phyloP scores from a whole-genome alignment of 2,888 invertebrate genomes.

The Athalia cordata region DNA sequence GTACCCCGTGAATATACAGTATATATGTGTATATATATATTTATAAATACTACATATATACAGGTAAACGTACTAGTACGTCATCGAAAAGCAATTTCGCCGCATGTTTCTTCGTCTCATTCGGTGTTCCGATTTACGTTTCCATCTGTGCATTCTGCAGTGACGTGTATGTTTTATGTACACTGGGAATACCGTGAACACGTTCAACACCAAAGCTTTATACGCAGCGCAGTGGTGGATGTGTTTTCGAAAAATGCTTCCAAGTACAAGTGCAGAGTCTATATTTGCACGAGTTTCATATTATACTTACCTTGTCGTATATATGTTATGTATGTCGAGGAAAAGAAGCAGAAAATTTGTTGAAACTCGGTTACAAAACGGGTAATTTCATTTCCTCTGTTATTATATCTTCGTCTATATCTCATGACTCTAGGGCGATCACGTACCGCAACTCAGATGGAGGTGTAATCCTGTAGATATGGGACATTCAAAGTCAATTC shows the following conservation, averaged over 20 bases:
- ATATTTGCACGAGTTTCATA: slow-evolving; percentile 53
- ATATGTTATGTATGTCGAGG: slow-evolving; percentile 21
- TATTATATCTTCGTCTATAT: not conserved
- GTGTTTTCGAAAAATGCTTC: slow-evolving; percentile 50
- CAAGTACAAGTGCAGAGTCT: slow-evolving; percentile 51
- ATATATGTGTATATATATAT: no score
- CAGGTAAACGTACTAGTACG: not conserved
- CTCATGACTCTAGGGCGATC: not conserved
- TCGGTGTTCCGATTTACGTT: slow-evolving; percentile 31
- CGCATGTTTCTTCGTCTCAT: slow-evolving; percentile 45
- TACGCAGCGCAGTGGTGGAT: not conserved
- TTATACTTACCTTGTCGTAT: no score
- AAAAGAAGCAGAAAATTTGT: slow-evolving; percentile 15
- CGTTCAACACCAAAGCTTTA: slow-evolving; percentile 9
- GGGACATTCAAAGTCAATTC: no score
- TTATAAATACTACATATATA: not conserved
- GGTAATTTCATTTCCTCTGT: not conserved
- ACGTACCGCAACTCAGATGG: no score
- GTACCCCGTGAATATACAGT: no score
- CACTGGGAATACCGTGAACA: slow-evolving; percentile 19
- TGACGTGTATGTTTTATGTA: not conserved
- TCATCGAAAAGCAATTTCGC: slow-evolving; percentile 60
- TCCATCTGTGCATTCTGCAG: slow-evolving; percentile 14
- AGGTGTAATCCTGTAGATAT: no score
- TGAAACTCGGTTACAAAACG: slow-evolving; percentile 22